phyloP scores from a whole-genome alignment of 2,888 invertebrate species.

The Axea sp. region DNA sequence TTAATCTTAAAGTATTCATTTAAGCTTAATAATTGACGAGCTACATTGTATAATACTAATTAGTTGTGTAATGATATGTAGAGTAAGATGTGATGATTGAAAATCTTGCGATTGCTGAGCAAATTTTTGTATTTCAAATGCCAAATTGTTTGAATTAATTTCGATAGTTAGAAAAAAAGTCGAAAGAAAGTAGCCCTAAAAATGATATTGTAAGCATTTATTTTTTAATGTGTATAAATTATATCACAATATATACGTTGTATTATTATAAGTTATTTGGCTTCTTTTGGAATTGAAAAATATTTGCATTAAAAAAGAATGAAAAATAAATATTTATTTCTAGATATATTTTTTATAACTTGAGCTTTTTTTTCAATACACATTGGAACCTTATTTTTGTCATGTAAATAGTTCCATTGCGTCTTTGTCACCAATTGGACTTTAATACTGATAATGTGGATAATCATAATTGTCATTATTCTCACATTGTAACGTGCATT shows the following conservation, averaged over 20 bases:
- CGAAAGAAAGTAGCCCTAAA: too few relatives aligned
- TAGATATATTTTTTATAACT: neutral
- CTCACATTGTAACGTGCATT: constrained; percentile 24
- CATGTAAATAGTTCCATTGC: too few relatives aligned
- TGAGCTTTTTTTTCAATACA: constrained; percentile 1
- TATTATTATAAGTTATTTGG: too few relatives aligned
- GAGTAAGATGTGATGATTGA: constrained; percentile 17
- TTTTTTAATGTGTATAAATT: too few relatives aligned
- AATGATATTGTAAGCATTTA: too few relatives aligned
- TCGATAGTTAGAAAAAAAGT: too few relatives aligned
- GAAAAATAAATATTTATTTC: neutral
- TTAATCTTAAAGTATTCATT: constrained; percentile 32
- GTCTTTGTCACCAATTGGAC: constrained; percentile 4
- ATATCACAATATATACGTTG: too few relatives aligned
- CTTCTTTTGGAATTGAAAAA: too few relatives aligned
- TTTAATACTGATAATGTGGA: constrained; percentile 48
- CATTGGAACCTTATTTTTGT: too few relatives aligned
- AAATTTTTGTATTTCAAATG: constrained; percentile 12
- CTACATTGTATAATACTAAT: constrained; percentile 47
- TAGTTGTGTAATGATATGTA: constrained; percentile 46
- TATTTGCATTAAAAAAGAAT: neutral
- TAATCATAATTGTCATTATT: constrained; percentile 46
- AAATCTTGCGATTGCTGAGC: constrained; percentile 24
- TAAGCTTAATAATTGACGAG: constrained; percentile 51
- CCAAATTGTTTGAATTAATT: constrained; percentile 2